Evolutionary conservation across 2,888 invertebrate species (phyloP).

Genomic region (Taenaris catops): DNA sequence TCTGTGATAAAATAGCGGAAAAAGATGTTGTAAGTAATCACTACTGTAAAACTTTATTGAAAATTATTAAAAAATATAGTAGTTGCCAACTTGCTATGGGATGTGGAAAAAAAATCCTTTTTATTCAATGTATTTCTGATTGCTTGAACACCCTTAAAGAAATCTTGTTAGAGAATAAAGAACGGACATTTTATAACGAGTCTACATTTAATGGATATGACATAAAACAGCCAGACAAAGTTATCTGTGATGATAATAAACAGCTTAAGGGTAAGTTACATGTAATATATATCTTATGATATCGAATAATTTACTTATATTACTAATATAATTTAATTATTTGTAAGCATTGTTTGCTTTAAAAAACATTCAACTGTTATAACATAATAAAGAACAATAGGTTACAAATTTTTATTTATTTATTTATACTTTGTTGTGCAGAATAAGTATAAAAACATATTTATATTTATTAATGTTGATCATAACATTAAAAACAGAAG

Average conservation of each 20-base stretch:
- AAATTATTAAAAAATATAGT: constrained; percentile 45
- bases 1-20: constrained; percentile 28
- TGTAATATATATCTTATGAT: too few species aligned
- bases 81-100: constrained; percentile 47
- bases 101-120: constrained; percentile 46
- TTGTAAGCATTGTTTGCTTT: too few species aligned
- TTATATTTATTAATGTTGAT: too few species aligned
- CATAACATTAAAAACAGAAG: too few species aligned
- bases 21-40: not conserved
- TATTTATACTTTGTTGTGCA: too few species aligned
- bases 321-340: too few species aligned
- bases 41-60: constrained; percentile 28
- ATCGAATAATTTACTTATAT: too few species aligned
- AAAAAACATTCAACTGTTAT: too few species aligned
- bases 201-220: not conserved
- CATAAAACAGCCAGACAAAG: constrained; percentile 26
- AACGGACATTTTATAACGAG: not conserved
- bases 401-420: too few species aligned
- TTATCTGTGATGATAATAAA: constrained; percentile 26
- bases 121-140: constrained; percentile 56
- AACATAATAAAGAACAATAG: too few species aligned
- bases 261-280: constrained; percentile 43
- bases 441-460: too few species aligned
- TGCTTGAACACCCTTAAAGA: constrained; percentile 47
- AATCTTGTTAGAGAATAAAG: constrained; percentile 11